phyloP scores from a whole-genome alignment of 2,797 vertebrate genomes.

The Kryptopterus vitreolus region DNA sequence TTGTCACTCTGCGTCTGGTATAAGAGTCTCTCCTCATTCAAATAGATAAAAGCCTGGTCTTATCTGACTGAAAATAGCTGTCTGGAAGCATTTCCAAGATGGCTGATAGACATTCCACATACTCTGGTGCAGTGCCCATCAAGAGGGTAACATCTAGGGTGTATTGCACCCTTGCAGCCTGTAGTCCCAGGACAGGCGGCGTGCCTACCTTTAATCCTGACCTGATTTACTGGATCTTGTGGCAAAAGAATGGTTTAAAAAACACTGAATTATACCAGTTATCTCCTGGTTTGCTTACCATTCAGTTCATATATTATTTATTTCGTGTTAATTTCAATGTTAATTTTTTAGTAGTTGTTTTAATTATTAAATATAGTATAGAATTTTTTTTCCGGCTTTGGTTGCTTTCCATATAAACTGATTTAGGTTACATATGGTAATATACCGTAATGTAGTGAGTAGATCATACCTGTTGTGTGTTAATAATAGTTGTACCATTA shows the following conservation, averaged over 20 bases:
- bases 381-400: too few species aligned
- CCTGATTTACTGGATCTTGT: background rate
- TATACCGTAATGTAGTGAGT: too few species aligned
- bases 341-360: too few species aligned
- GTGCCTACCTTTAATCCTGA: background rate
- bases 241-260: background rate
- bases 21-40: background rate
- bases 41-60: background rate
- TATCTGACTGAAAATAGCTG: constrained; percentile 4
- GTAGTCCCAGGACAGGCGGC: background rate
- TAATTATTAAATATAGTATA: too few species aligned
- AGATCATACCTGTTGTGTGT: too few species aligned
- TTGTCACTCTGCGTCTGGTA: background rate
- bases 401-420: too few species aligned
- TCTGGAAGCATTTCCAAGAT: background rate
- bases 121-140: background rate
- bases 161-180: background rate
- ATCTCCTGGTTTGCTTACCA: constrained; percentile 39
- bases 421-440: too few species aligned
- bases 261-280: constrained; percentile 17
- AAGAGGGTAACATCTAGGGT: background rate
- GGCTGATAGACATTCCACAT: background rate
- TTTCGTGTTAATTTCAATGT: too few species aligned
- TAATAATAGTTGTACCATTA: too few species aligned
- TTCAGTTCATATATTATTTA: too few species aligned